Evolutionary conservation across 2,113 vertebrate species (phyloP), one percentile per base, ranked within the genome.

Genomic region (Coreoperca whiteheadi): DNA sequence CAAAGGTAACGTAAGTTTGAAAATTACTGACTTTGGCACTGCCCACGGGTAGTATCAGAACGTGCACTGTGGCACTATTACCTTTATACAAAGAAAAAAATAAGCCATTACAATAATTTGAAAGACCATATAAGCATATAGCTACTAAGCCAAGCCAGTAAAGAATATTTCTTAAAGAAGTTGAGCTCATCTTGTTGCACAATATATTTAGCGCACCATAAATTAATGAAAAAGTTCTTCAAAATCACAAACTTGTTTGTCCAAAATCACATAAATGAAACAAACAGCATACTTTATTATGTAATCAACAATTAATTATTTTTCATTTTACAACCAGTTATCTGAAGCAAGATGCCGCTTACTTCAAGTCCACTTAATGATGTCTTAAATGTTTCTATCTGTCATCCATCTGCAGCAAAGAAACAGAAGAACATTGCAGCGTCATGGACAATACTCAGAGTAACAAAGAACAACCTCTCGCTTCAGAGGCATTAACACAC

Each of bases 391-490:
- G 10, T 69, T 23, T 77, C 54, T 76, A 0, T 81, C 21, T 77
- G 12, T 90, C 39, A 39, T 82, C 34, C 41, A 25, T 53, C 37
- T 83, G 32, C 72, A 92, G 89, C 39, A 41, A 18, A 53, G 51
- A 6, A 7, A 63, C 57, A 57, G 82, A 80, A 8, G 80, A 85
- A 23, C 25, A 71, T 1, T 8, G 18, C 50, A 32, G 30, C 7
- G 5, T 25, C n/a, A 8, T 18, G 46, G 76, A 70, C 10, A 59
- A 83, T 0, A 0, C 25, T 61, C 71, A 51, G 37, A 80, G 65
- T 66, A 76, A 67, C 15, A 23, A 46, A 43, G 63, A 84, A 30
- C 64, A 77, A 51, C 46, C 51, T 54, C 8, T n/a, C 23, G 15
- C 43, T 32, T 75, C 87, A 41, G 75, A 81, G 11, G 61, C 48